Conservation (phyloP, 2,888 invertebrate species). For the Eutolmus rufibarbis region DNA sequence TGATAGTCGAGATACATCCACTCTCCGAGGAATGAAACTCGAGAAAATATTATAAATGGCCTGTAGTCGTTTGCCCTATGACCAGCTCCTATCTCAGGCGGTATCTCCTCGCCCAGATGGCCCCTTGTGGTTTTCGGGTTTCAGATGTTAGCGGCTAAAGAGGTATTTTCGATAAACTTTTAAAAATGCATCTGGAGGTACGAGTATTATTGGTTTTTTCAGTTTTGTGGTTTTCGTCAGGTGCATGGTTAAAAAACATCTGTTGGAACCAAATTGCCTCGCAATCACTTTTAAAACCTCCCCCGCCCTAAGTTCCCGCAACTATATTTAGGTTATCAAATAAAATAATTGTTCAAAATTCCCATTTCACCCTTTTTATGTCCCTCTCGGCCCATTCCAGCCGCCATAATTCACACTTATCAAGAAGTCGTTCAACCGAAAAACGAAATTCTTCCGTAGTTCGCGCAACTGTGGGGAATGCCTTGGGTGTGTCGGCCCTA, state of each 20-base stretch:
- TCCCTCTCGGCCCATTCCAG: not conserved
- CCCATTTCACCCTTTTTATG: not conserved
- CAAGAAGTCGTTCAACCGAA: constrained; percentile 8
- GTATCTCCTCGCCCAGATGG: constrained; percentile 1
- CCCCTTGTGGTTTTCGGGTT: not conserved
- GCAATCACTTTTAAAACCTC: not conserved
- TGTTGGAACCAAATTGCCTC: not conserved
- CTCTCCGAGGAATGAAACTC: not conserved
- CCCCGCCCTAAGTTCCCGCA: not conserved
- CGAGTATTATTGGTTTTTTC: not conserved
- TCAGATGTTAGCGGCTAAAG: not conserved
- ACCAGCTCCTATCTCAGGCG: not conserved
- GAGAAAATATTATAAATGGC: constrained; percentile 20
- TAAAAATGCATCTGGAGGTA: not conserved
- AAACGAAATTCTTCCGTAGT: constrained; percentile 13
- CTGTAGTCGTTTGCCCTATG: constrained; percentile 1
- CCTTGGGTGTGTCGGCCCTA: constrained; percentile 1
- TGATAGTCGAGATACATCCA: not conserved
- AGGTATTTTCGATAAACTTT: not conserved
- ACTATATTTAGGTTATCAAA: constrained; percentile 1
- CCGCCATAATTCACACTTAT: constrained; percentile 21
- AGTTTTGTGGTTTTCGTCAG: not conserved
- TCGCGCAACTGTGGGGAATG: not conserved
- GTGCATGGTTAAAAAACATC: not conserved
- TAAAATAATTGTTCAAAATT: constrained; percentile 4